Percentiles rank a stretch among this genome's conserved stretches.
Evolutionary conservation across 2,113 vertebrate species (phyloP).

Genomic region (Ophiodon elongatus): DNA sequence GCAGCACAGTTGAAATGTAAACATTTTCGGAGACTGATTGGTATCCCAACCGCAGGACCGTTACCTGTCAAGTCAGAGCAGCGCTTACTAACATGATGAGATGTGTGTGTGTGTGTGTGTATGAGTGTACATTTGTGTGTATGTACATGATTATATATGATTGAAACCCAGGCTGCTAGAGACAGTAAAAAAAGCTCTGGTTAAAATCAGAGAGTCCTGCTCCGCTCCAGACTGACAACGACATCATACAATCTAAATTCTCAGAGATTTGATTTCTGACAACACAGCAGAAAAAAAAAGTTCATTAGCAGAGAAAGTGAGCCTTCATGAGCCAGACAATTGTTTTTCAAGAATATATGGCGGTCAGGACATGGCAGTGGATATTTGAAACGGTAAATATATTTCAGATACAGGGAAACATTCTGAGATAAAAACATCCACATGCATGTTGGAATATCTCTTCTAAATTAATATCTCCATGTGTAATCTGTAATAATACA

Average conservation of each 20-base stretch:
- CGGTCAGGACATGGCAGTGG: constrained; percentile 24
- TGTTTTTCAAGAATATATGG: constrained; percentile 2
- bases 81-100: constrained; percentile 70
- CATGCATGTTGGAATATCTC: neutral
- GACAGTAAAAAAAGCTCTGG: constrained; percentile 79
- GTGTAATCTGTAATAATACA: neutral
- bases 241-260: constrained; percentile 69
- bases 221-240: constrained; percentile 73
- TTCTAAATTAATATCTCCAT: neutral
- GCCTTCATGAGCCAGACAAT: constrained; percentile 64
- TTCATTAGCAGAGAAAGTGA: constrained; percentile 53
- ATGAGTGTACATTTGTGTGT: constrained; percentile 59
- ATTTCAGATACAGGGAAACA: neutral
- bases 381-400: constrained; percentile 7
- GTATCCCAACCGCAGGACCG: constrained; percentile 81
- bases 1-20: constrained; percentile 76
- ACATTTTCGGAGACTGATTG: constrained; percentile 82
- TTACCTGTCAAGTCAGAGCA: constrained; percentile 80
- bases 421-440: neutral
- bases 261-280: constrained; percentile 77
- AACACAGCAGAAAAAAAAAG: constrained; percentile 43
- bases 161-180: constrained; percentile 73
- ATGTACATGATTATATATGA: constrained; percentile 78
- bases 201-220: constrained; percentile 79
- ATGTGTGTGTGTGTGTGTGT: constrained; percentile 49